Evolutionary conservation across 1,140 invertebrate genomes (phyloP), one percentile per base, ranked within the genome.

Genomic region (Arctopsyche grandis): DNA sequence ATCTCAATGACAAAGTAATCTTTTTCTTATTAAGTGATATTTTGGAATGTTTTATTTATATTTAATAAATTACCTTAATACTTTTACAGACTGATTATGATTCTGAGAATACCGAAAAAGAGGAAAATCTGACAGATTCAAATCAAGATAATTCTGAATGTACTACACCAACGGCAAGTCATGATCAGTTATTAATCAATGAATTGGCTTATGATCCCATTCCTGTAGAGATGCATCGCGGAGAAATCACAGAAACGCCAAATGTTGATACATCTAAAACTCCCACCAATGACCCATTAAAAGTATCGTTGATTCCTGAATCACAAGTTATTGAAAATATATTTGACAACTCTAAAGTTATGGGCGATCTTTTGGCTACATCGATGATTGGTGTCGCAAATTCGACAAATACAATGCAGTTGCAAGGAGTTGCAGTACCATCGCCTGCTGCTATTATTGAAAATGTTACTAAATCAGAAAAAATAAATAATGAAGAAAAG

Each of bases 81-180:
- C 0, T 19, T 48, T 75, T 79, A 22, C 81, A 83, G 82, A 80
- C 84, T 81, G 88, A 88, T 75, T 88, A 89, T 84, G 88, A 89
- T 75, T 87, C 86, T 0, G 88, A 89, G 75, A 88, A 86, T 48
- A 87, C 86, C 9, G 88, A 88, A 81, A 86, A 87, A 70, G 87
- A 89, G 76, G 87, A 88, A 81, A 88, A 88, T 78, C 83, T 88
- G n/a, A 88, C 87, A 22, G 88, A 89, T 75, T 89, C 88, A 12
- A 89, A 88, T 83, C 88, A 89, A 84, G 87, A 89, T 82, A 88
- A 89, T 83, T 88, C 88, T 0, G 88, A 89, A 83, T 89, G 88
- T 83, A 89, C 88, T 19, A 89, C 88, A 26, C 88, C 88, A 16
- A 89, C 88, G 9, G 86, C 86, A 14, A 86, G 85, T 80, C 86